Percentiles rank a stretch among this genome's conserved stretches.
Evolutionary conservation across 1,140 invertebrate genomes (phyloP).

Genomic region (Trigoniulus corallinus): DNA sequence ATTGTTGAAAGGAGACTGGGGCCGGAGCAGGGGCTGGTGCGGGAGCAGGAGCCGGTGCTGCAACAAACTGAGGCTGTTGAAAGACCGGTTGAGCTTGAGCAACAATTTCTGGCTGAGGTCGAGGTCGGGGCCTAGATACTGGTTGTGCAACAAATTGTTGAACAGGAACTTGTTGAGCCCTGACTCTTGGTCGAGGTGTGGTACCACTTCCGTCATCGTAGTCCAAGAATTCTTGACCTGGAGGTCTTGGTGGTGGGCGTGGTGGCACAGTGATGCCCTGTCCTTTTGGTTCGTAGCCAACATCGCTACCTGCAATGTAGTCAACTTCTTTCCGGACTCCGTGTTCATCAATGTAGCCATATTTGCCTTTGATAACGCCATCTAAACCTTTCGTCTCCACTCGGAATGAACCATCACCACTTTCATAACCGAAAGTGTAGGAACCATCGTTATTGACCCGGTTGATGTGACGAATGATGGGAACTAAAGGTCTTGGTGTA

Average conservation of each 20-base stretch:
- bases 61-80: neutral
- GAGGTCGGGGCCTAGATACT: too few species aligned
- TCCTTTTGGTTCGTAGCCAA: conserved; percentile 57
- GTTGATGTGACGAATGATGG: conserved; percentile 65
- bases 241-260: conserved; percentile 31
- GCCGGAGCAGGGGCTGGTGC: neutral
- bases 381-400: conserved; percentile 46
- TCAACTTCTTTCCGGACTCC: conserved; percentile 69
- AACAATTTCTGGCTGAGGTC: too few species aligned
- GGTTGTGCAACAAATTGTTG: neutral
- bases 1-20: neutral
- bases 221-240: neutral
- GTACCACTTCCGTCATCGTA: neutral
- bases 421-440: conserved; percentile 69
- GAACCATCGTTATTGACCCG: conserved; percentile 64
- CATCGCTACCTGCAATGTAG: conserved; percentile 50
- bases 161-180: neutral
- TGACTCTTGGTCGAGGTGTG: neutral
- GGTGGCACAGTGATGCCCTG: conserved; percentile 61
- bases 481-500: conserved; percentile 27
- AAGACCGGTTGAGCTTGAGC: neutral
- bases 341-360: conserved; percentile 61
- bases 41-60: neutral
- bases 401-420: conserved; percentile 48
- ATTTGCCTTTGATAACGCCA: conserved; percentile 69